Conservation (phyloP, 2,113 vertebrate genomes). For the Tamias sibiricus region DNA sequence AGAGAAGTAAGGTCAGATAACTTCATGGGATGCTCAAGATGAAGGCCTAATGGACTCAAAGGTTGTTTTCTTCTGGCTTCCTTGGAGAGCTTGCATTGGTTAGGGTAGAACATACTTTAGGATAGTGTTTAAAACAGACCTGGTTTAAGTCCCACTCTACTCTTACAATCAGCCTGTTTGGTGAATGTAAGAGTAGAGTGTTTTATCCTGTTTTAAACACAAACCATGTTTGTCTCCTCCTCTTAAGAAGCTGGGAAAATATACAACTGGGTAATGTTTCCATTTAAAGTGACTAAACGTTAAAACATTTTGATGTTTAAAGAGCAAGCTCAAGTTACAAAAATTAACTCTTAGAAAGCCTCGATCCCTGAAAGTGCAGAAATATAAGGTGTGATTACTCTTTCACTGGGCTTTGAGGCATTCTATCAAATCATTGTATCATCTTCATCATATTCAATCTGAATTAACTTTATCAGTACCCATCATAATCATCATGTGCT, state of each 20-base stretch:
- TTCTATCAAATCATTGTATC: neutral
- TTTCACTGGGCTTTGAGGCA: neutral
- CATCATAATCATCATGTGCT: neutral
- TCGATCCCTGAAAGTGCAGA: neutral
- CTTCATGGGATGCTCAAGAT: neutral
- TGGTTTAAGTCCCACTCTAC: neutral
- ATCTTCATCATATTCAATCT: neutral
- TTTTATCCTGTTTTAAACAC: no score
- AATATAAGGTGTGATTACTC: neutral
- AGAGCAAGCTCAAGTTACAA: conserved; percentile 31
- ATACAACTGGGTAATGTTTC: conserved; percentile 13
- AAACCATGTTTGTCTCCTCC: neutral
- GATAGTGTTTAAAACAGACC: neutral
- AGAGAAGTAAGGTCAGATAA: neutral
- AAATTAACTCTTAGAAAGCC: conserved; percentile 31
- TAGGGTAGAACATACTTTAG: neutral
- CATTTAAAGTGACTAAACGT: conserved; percentile 23
- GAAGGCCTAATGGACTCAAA: neutral
- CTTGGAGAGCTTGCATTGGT: neutral
- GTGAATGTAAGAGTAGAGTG: no score
- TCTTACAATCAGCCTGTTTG: neutral
- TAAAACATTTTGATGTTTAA: conserved; percentile 34
- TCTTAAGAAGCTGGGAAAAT: conserved; percentile 22
- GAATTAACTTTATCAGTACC: neutral
- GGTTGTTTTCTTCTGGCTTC: neutral